Evolutionary conservation across 2,888 invertebrate species (phyloP).

Genomic region (Drosophila yooni): DNA sequence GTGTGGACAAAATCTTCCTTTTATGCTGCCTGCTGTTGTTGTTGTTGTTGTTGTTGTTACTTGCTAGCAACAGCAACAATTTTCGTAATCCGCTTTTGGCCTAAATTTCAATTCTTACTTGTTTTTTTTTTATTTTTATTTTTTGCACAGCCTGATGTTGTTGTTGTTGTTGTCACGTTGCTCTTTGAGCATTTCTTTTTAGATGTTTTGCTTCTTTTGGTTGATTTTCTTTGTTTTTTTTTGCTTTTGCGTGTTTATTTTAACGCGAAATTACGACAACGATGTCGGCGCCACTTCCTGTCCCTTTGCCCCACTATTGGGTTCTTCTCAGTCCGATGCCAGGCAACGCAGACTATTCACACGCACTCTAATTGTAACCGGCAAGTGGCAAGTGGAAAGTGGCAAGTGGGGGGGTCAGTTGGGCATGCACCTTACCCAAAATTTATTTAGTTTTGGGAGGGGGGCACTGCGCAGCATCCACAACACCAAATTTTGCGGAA

Average conservation of each 20-base stretch:
- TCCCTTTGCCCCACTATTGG: neutral
- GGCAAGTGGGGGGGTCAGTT: neutral
- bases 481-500: slow-evolving; percentile 6
- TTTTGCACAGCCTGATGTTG: slow-evolving; percentile 36
- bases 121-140: slow-evolving; percentile 56
- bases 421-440: slow-evolving; percentile 15
- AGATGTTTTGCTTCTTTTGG: slow-evolving; percentile 13
- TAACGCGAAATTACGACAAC: slow-evolving; percentile 49
- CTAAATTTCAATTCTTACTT: slow-evolving; percentile 76
- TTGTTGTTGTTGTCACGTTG: slow-evolving; percentile 21
- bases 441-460: slow-evolving; percentile 41
- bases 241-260: slow-evolving; percentile 60
- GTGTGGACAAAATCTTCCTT: slow-evolving; percentile 38
- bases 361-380: slow-evolving; percentile 58
- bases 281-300: slow-evolving; percentile 11
- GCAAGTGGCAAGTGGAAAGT: slow-evolving; percentile 6
- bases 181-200: slow-evolving; percentile 31
- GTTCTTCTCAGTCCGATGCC: slow-evolving; percentile 14
- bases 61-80: slow-evolving; percentile 52
- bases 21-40: slow-evolving; percentile 37
- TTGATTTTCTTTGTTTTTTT: slow-evolving; percentile 26
- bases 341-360: slow-evolving; percentile 43
- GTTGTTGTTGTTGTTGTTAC: slow-evolving; percentile 24
- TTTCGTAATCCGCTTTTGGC: slow-evolving; percentile 78
- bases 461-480: slow-evolving; percentile 24